These are phyloP conservation scores for Anguilla marmorata DNA, from an alignment of 2,797 vertebrate species.

Conservation along the genomic window DNA sequence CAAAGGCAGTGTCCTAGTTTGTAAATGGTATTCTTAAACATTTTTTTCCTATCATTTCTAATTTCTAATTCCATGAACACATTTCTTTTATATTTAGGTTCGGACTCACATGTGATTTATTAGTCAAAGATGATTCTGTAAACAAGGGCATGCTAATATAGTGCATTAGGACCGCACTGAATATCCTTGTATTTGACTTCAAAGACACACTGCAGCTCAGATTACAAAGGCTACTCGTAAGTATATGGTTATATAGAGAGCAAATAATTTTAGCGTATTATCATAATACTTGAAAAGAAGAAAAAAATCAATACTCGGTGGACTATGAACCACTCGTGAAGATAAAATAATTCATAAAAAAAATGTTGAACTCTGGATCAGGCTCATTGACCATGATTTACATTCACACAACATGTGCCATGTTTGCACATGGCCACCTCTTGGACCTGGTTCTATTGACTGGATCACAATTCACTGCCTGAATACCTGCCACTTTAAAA, in stretches of 20 bases:
- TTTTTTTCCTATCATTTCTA: constrained; percentile 4
- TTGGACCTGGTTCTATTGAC: too few species aligned
- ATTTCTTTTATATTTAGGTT: not conserved
- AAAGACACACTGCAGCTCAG: not conserved
- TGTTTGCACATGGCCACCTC: too few species aligned
- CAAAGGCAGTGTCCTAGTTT: constrained; percentile 31
- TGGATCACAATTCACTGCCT: too few species aligned
- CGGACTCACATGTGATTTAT: not conserved
- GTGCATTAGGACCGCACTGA: not conserved
- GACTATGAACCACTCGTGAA: not conserved
- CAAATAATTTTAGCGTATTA: not conserved
- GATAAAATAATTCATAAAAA: not conserved
- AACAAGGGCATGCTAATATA: not conserved
- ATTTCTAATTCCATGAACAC: constrained; percentile 18
- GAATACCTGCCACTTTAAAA: too few species aligned
- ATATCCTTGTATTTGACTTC: not conserved
- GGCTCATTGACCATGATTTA: too few species aligned
- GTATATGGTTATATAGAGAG: not conserved
- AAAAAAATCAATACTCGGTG: not conserved
- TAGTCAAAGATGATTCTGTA: not conserved
- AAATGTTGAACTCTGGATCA: not conserved
- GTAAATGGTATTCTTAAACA: constrained; percentile 17
- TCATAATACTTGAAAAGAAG: not conserved
- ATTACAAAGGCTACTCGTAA: not conserved
- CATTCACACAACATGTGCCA: too few species aligned